Evolutionary conservation across 1,140 invertebrate genomes (phyloP).

Genomic region (Oncopeltus fasciatus): DNA sequence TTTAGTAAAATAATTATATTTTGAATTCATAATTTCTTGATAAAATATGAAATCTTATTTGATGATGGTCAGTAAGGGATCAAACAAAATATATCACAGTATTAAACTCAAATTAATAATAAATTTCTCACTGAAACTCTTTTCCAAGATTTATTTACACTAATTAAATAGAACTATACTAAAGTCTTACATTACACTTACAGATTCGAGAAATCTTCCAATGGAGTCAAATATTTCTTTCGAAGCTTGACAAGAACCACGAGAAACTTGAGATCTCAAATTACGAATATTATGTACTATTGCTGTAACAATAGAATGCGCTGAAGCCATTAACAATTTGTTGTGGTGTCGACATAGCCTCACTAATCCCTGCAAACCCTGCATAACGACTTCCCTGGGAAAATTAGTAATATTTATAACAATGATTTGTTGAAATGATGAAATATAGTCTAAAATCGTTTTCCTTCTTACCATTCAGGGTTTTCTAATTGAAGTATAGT

Average conservation of each 20-base stretch:
- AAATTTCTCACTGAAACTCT: too few species aligned
- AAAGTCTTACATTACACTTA: slow-evolving; percentile 37
- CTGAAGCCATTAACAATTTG: slow-evolving; percentile 41
- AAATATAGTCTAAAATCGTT: too few species aligned
- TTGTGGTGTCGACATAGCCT: slow-evolving; percentile 55
- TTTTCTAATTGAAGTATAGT: slow-evolving; percentile 50
- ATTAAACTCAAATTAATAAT: too few species aligned
- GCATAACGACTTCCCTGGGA: slow-evolving; percentile 63
- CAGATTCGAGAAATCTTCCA: slow-evolving; percentile 58
- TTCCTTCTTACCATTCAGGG: slow-evolving; percentile 60
- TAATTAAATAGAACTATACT: too few species aligned
- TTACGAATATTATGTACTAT: slow-evolving; percentile 68
- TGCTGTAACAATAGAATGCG: slow-evolving; percentile 48
- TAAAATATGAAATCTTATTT: too few species aligned
- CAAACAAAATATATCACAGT: too few species aligned
- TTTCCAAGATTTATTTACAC: too few species aligned
- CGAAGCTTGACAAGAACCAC: slow-evolving; percentile 65
- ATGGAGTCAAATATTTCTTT: slow-evolving; percentile 57
- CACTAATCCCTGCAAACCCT: slow-evolving; percentile 56
- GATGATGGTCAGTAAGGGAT: too few species aligned
- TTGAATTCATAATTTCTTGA: too few species aligned
- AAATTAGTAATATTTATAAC: slow-evolving; percentile 11
- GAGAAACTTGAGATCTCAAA: slow-evolving; percentile 76
- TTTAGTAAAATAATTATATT: too few species aligned
- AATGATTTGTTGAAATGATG: too few species aligned